Base-by-base conservation (phyloP, 2,797 vertebrate genomes). In the Siniperca obscura region DNA sequence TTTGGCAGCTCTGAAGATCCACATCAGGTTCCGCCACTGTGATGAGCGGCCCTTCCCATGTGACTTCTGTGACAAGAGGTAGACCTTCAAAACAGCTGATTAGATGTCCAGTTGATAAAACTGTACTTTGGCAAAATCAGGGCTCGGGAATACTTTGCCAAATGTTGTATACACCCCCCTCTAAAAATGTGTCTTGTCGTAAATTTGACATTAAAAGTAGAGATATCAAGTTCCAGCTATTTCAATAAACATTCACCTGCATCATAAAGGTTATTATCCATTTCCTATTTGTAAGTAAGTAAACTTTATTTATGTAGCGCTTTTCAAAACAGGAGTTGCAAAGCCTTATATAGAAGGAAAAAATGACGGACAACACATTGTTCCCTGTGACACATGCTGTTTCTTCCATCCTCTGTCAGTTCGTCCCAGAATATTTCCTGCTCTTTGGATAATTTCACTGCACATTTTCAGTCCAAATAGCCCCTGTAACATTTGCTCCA, bases 31-130 rank as follows among this genome's bases (percentile, higher is more conserved):
- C 72, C 87, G 91, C 1, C 95, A 96, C 93, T 94, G 92, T 55
- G 93, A 96, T 30, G 95, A 96, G 84, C 36, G 90, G 0, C 95
- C 96, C 4, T 97, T 96, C 86, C 89, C 82, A 0, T 96, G 93
- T 76, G 95, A 96, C 90, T 94, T 95, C 92, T 96, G 96, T 67
- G 95, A 94, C 48, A 96, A 94, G 89, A 92, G 94, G 94, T 94
- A 66, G 36, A 57, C 1, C 2, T 17, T 36, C 12, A 16, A 57
- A 19, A 40, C 25, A 27, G 38, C 25, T 21, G 1, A 53, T 48
- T 25, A 34, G 2, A 40, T 30, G 0, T 34, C 12, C 34, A 21
- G 8, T 34, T 27, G 3, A 64, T n/a, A 50, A 7, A 67, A 3
- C 13, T n/a, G 12, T 1, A 14, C 22, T 22, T 36, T 64, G 19